Conservation (phyloP, 1,140 invertebrate species). For the Cataglyphis hispanica region DNA sequence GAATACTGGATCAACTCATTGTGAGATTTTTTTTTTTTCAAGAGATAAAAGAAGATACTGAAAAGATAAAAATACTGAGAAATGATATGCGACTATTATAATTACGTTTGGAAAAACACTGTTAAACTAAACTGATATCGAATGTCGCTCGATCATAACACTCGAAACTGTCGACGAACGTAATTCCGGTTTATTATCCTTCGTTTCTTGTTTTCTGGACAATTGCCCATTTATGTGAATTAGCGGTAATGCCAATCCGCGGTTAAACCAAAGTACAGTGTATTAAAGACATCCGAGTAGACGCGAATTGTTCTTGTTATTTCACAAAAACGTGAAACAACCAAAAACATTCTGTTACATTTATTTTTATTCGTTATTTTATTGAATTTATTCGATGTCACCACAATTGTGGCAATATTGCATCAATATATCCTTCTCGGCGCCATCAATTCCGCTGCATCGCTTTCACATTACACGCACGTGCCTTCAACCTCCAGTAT, state of each 20-base stretch:
- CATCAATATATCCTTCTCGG: not conserved
- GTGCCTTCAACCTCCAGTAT: conserved; percentile 15
- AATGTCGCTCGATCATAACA: not conserved
- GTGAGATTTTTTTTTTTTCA: not conserved
- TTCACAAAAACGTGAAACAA: not conserved
- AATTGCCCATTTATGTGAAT: not conserved
- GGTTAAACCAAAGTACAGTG: not conserved
- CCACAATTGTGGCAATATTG: not conserved
- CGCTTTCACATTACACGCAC: not conserved
- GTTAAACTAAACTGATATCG: not conserved
- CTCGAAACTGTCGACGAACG: conserved; percentile 1
- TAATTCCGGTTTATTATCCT: not conserved
- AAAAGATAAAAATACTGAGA: not conserved
- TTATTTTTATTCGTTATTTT: conserved; percentile 23
- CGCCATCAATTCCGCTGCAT: conserved; percentile 27
- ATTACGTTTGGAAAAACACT: not conserved
- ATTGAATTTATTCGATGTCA: not conserved
- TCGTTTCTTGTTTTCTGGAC: conserved; percentile 27
- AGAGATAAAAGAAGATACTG: not conserved
- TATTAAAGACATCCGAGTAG: not conserved
- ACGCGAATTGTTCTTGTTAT: not conserved
- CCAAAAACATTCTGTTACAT: not conserved
- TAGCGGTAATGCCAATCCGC: not conserved
- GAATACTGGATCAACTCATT: not conserved
- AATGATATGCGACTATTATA: not conserved